A percentile compares a stretch with the other conserved stretches of the same genome.
These are phyloP conservation scores for Zophobas morio DNA, from an alignment of 1,140 invertebrate genomes.

Conservation along the genomic window DNA sequence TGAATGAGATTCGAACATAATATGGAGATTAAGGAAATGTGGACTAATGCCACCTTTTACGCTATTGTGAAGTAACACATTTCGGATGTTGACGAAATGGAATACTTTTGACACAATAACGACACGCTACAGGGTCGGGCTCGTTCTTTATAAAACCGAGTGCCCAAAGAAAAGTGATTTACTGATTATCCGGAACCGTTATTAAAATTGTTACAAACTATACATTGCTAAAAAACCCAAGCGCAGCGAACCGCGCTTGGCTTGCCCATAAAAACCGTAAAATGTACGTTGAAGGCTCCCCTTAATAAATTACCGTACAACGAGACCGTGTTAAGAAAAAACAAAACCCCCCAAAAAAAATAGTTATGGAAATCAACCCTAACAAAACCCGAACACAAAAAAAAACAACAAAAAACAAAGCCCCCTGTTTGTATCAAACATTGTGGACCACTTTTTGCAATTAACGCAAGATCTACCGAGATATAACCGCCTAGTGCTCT, in stretches of 20 bases:
- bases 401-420: conserved; percentile 27
- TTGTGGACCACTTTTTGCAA: conserved; percentile 29
- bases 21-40: conserved; percentile 39
- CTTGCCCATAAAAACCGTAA: conserved; percentile 1
- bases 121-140: conserved; percentile 9
- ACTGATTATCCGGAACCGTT: too few relatives aligned
- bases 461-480: conserved; percentile 47
- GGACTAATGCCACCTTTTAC: conserved; percentile 34
- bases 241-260: too few relatives aligned
- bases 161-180: too few relatives aligned
- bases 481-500: conserved; percentile 44
- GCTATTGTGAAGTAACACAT: conserved; percentile 27
- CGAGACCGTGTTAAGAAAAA: conserved; percentile 10
- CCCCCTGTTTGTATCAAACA: conserved; percentile 42
- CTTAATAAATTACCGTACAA: conserved; percentile 36
- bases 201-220: too few relatives aligned
- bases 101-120: conserved; percentile 20
- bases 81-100: conserved; percentile 37
- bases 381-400: neutral
- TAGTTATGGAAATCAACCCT: conserved; percentile 24
- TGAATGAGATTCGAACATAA: conserved; percentile 31
- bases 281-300: conserved; percentile 26
- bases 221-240: too few relatives aligned
- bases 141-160: neutral
- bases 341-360: conserved; percentile 21